A percentile compares a stretch with the other conserved stretches of the same genome.
Evolutionary conservation across 2,888 invertebrate species (phyloP).

Genomic region (Athripsodes cinereus): DNA sequence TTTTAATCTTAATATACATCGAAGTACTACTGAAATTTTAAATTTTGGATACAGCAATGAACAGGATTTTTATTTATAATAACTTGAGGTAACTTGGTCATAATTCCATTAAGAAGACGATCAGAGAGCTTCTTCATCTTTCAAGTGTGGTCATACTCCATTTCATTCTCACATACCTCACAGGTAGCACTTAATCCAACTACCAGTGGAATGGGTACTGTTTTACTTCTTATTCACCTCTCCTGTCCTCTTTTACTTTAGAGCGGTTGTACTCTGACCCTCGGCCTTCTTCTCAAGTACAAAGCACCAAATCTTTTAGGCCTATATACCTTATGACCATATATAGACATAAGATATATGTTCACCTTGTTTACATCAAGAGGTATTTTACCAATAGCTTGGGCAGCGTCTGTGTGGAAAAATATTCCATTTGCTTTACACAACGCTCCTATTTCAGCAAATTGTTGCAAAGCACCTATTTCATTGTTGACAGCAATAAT

Average conservation of each 20-base stretch:
- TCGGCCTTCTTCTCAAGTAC: constrained; percentile 86
- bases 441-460: constrained; percentile 82
- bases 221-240: constrained; percentile 93
- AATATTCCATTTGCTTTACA: constrained; percentile 87
- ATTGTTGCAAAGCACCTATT: constrained; percentile 90
- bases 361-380: constrained; percentile 89
- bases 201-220: constrained; percentile 88
- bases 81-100: constrained; percentile 71
- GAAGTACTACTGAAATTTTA: too few relatives aligned
- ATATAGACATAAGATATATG: constrained; percentile 97
- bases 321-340: constrained; percentile 95
- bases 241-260: constrained; percentile 99
- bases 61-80: constrained; percentile 90
- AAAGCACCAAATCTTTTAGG: constrained; percentile 94
- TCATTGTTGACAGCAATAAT: constrained; percentile 99
- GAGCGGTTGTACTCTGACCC: constrained; percentile 92
- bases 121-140: constrained; percentile 73
- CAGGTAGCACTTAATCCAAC: constrained; percentile 90
- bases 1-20: too few relatives aligned
- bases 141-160: constrained; percentile 86
- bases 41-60: constrained; percentile 76
- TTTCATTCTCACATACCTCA: constrained; percentile 71
- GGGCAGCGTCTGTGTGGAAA: constrained; percentile 99
- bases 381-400: constrained; percentile 93
- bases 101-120: constrained; percentile 72